phyloP scores from a whole-genome alignment of 2,888 invertebrate species.

The Metalampra italica region DNA sequence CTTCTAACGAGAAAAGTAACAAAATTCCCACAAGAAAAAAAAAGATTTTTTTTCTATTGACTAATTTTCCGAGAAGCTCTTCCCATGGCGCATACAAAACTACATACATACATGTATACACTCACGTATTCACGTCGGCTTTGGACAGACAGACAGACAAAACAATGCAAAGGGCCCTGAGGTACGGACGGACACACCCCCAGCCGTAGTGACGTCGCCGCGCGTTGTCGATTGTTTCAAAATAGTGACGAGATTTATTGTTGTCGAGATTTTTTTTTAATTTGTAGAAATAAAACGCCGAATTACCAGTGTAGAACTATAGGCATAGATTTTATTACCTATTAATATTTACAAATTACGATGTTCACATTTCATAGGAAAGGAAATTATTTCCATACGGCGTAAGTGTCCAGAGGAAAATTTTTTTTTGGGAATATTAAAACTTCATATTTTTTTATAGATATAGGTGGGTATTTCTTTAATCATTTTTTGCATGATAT shows the following conservation, averaged over 20 bases:
- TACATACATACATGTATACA: conserved; percentile 30
- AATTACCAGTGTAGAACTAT: too few relatives aligned
- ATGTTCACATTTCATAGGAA: too few relatives aligned
- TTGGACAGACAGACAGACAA: conserved; percentile 70
- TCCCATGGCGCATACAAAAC: conserved; percentile 36
- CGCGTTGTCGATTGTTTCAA: conserved; percentile 23
- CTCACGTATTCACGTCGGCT: conserved; percentile 40
- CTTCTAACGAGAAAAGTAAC: too few relatives aligned
- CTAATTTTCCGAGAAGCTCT: conserved; percentile 34
- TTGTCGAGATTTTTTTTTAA: conserved; percentile 6
- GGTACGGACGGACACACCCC: conserved; percentile 67
- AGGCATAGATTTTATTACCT: too few relatives aligned
- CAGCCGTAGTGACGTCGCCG: conserved; percentile 41
- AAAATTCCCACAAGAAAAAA: neutral
- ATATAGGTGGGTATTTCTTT: too few relatives aligned
- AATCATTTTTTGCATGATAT: too few relatives aligned
- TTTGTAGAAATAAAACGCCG: too few relatives aligned
- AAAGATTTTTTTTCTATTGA: conserved; percentile 5
- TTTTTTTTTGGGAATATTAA: too few relatives aligned
- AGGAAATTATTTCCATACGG: too few relatives aligned
- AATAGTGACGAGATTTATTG: conserved; percentile 39
- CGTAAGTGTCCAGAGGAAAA: too few relatives aligned
- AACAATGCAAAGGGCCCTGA: conserved; percentile 66
- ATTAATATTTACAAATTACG: too few relatives aligned
- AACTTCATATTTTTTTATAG: too few relatives aligned